Evolutionary conservation across 2,888 invertebrate genomes (phyloP), one percentile per base, ranked within the genome.

Genomic region (Eupithecia subfuscata): DNA sequence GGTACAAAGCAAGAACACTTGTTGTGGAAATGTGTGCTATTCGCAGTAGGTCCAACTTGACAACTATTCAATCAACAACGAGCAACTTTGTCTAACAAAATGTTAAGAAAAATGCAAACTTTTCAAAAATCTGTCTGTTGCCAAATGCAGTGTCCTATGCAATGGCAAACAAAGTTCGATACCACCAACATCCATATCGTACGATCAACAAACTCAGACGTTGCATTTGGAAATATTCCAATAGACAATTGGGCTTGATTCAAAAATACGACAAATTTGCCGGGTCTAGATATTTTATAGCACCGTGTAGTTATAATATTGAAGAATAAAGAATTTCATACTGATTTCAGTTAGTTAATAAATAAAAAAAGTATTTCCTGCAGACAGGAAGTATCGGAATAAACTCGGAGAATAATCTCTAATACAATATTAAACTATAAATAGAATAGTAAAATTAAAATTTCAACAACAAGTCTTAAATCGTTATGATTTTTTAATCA

Each of bases 191-290:
- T 60, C 12, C 11, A 25, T 25, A 25, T 14, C 14, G 60, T 60
- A 60, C 60, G 60, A 25, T 25, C 25, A 22, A 56, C 9, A 22
- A 56, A 56, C 25, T 60, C 25, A 1, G 18, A 77, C 40, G 60
- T 25, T 71, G 30, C 65, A 52, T 75, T 78, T 81, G 79, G 81
- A 77, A 14, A 22, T 52, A 56, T 65, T 75, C 80, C 81, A 81
- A 80, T 18, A 8, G 64, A 40, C 45, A 67, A 43, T 71, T 71
- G 77, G 69, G 60, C 56, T 75, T 65, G 40, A 65, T 60, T 70
- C 71, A 73, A 69, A 45, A 75, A 76, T 67, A 73, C 60, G 25
- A 60, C 14, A 22, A 25, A 25, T 60, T 11, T 64, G 8, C 16
- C 64, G 30, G 18, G 3, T 12, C 22, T 60, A 25, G 56, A 60